Conservation (phyloP, 2,113 vertebrate genomes). For the Tenebrosternarchus preto region DNA sequence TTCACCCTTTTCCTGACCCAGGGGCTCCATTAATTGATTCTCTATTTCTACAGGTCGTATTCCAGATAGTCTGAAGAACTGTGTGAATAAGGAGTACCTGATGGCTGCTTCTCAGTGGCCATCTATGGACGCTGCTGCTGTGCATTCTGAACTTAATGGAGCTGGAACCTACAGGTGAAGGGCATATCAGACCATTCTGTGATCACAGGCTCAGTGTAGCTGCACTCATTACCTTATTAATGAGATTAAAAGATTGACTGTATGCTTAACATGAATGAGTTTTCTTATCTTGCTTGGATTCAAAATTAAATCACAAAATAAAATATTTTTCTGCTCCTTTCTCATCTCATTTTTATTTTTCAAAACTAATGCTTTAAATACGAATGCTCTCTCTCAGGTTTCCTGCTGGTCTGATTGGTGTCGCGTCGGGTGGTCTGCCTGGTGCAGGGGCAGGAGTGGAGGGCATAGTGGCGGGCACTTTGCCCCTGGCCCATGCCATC, state of each 20-base stretch:
- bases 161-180: constrained; percentile 79
- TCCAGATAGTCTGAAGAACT: constrained; percentile 91
- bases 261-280: too few species aligned
- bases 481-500: constrained; percentile 76
- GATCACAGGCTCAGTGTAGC: too few species aligned
- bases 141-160: constrained; percentile 90
- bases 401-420: constrained; percentile 84
- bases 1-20: not conserved
- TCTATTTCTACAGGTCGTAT: constrained; percentile 78
- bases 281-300: too few species aligned
- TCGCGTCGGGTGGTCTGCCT: constrained; percentile 80
- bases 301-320: too few species aligned
- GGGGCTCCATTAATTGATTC: not conserved
- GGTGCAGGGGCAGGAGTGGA: constrained; percentile 80
- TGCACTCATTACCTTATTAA: too few species aligned
- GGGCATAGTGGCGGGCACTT: constrained; percentile 81
- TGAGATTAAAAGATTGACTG: too few species aligned
- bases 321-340: not conserved
- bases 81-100: constrained; percentile 94
- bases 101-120: constrained; percentile 90
- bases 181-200: not conserved
- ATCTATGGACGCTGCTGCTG: constrained; percentile 82
- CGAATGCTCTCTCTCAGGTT: constrained; percentile 74
- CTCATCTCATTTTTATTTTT: constrained; percentile 22
- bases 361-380: too few species aligned